A percentile compares a stretch with the other conserved stretches of the same genome.
These are phyloP conservation scores for Oncorhynchus kisutch DNA, from an alignment of 2,113 vertebrate species.

Conservation along the genomic window DNA sequence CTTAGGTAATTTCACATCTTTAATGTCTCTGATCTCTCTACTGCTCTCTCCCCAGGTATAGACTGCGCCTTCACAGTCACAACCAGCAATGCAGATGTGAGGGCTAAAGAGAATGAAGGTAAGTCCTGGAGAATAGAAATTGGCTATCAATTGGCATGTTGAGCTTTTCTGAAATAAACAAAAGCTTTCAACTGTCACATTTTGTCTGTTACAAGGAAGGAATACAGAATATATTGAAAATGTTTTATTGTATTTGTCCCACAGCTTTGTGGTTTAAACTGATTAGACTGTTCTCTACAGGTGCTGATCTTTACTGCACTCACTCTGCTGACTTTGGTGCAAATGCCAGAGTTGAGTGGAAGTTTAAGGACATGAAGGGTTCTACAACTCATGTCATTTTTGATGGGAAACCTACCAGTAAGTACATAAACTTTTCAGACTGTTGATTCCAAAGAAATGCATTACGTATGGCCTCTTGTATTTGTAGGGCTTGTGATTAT, in stretches of 20 bases:
- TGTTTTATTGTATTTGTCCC: not conserved
- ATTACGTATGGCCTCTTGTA: not conserved
- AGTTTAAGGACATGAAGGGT: constrained; percentile 54
- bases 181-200: not conserved
- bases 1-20: not conserved
- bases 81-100: not conserved
- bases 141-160: not conserved
- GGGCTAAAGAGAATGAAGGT: constrained; percentile 66
- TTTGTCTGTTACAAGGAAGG: not conserved
- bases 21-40: not conserved
- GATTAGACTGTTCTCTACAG: constrained; percentile 41
- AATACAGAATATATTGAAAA: not conserved
- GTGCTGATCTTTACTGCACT: constrained; percentile 58
- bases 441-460: not conserved
- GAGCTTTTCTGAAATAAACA: not conserved
- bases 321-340: constrained; percentile 65
- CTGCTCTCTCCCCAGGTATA: constrained; percentile 45
- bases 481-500: not conserved
- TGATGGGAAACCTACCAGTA: constrained; percentile 59
- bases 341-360: constrained; percentile 71
- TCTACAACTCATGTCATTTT: constrained; percentile 62
- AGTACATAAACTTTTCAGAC: constrained; percentile 4
- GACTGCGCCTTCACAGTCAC: constrained; percentile 46
- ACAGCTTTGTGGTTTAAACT: not conserved
- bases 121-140: constrained; percentile 24